Base-by-base conservation (phyloP, 2,888 invertebrate genomes). In the Frankliniella intonsa region DNA sequence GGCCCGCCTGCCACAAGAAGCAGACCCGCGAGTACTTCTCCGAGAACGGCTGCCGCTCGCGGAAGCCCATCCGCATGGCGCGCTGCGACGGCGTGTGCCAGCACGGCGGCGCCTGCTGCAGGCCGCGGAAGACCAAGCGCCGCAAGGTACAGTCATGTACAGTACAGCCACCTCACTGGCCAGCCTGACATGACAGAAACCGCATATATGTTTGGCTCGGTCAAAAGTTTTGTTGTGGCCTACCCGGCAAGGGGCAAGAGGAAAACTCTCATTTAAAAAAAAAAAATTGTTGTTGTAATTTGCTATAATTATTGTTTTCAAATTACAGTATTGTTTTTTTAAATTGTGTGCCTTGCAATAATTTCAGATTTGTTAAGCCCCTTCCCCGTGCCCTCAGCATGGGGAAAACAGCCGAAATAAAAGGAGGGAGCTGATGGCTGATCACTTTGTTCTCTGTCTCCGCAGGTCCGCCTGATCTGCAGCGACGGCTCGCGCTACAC, bases 401-500 rank as follows among this genome's bases (percentile, higher is more conserved):
- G n/a, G n/a, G 55, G 55, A 3, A 55, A 55, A 1, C 9, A 2
- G n/a, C n/a, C n/a, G n/a, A n/a, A n/a, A n/a, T n/a, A n/a, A n/a
- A n/a, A n/a, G n/a, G n/a, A n/a, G n/a, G n/a, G n/a, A n/a, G 38
- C 38, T 38, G 5, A 38, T 1, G 3, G 17, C 9, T 55, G 55
- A 55, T 14, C 51, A 9, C 51, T 51, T 55, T 38, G 2, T 5
- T 38, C 38, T 38, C 38, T 38, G 3, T 38, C 38, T 38, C 38
- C 38, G 55, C 69, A 76, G 69, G 69, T 95, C 84, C 94, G 97
- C 85, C 92, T 99, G 86, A 93, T 97, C 86, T 99, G 98, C 90
- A 92, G 93, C 84, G 95, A 97, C 88, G 97, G 97, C 84, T 94
- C 95, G 83, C 94, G 95, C 84, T 97, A 96, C 91, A 95, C 96